Base-by-base conservation (phyloP, 1,140 invertebrate genomes). In the Heliconius hewitsoni region DNA sequence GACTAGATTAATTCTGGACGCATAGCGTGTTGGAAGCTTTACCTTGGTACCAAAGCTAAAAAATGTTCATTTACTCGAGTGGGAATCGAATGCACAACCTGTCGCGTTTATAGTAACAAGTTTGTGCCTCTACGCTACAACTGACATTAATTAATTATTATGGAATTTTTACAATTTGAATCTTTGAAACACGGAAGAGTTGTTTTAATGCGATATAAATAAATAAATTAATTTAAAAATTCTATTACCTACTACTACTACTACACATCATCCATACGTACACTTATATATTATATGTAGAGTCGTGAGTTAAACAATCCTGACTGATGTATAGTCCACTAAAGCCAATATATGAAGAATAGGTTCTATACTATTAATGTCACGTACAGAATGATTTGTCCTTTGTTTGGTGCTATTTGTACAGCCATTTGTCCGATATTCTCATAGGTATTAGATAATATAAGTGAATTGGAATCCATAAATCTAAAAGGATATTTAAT, bases 281-380 rank as follows among this genome's bases (percentile, higher is more conserved):
- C 23, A 60, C 11, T 2, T 42, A 27, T 80, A 57, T 73, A 73
- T 50, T 52, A 55, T 73, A 6, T 76, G 27, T 74, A 55, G 74
- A 66, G 42, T 76, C 52, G 60, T 71, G 52, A 72, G 39, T 77
- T 78, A 73, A 83, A 81, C 82, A 79, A 80, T 81, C 46, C 71
- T 76, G 60, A 73, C 76, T 86, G 81, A 89, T 87, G 81, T 86
- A 89, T 87, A 71, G 84, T 81, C 84, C 87, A 89, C 89, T 89
- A 89, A 87, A 86, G 84, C 82, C 81, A 78, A 81, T 80, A 89
- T 85, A 87, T 88, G 87, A 90, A 85, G 86, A 89, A 89, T 87
- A 85, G 81, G 78, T 74, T 71, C 57, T 82, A 89, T 87, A 85
- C 87, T 84, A 90, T 91, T 90, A 89, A 89, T 83, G 88, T 91